Evolutionary conservation across 35 echinoderm and acorn worm species (phyloP).

Genomic region (Stichopus chloronotus): DNA sequence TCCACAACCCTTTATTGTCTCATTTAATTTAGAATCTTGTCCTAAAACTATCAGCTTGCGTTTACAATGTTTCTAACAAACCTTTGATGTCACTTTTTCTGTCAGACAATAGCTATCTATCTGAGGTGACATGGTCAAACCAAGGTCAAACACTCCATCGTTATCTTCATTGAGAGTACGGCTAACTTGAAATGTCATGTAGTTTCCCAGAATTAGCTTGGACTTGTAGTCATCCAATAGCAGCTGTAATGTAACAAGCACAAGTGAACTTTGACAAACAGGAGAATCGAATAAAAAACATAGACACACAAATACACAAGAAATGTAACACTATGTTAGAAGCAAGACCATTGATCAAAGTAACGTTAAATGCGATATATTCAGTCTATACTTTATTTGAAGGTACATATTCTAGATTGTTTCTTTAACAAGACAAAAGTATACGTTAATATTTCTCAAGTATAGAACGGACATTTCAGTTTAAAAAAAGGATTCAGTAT

Average conservation of each 20-base stretch:
- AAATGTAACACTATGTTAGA: neutral
- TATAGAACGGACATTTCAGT: no score
- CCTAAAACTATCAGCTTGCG: no score
- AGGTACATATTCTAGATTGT: no score
- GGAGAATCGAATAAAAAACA: no score
- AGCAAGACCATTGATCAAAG: neutral
- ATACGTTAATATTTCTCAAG: no score
- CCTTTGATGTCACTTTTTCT: neutral
- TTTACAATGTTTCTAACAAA: neutral
- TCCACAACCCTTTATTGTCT: no score
- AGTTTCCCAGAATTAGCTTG: neutral
- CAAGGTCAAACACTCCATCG: neutral
- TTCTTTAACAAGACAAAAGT: no score
- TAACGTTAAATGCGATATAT: neutral
- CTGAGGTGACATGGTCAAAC: neutral
- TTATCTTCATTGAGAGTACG: neutral
- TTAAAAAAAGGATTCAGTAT: no score
- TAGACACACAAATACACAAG: no score
- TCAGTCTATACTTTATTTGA: neutral
- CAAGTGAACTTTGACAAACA: neutral
- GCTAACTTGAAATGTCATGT: neutral
- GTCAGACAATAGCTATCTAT: neutral
- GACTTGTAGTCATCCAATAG: neutral
- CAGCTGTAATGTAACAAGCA: neutral
- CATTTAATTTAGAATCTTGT: no score